phyloP scores from a whole-genome alignment of 2,113 vertebrate genomes.

The Dromaius novaehollandiae region DNA sequence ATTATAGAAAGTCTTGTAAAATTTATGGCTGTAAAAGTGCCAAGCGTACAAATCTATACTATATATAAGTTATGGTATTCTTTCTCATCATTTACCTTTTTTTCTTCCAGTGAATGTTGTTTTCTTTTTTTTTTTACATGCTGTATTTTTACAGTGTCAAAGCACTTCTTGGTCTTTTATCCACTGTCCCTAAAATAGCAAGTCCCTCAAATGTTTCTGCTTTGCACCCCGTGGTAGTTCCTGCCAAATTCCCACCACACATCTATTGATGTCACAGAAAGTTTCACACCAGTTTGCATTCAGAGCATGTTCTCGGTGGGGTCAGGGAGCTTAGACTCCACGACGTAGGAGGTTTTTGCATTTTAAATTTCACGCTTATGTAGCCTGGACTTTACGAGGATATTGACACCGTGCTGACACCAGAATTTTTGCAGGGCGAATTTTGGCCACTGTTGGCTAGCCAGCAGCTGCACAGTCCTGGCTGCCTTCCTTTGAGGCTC shows the following conservation, averaged over 20 bases:
- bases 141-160: neutral
- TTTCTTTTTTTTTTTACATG: neutral
- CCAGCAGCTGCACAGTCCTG: neutral
- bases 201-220: neutral
- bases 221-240: neutral
- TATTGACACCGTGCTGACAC: neutral
- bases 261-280: neutral
- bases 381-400: neutral
- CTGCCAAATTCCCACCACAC: neutral
- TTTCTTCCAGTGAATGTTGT: neutral
- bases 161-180: neutral
- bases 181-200: neutral
- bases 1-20: neutral
- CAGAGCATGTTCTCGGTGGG: fast-evolving
- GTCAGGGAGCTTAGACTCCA: neutral
- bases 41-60: neutral
- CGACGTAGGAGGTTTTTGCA: fast-evolving
- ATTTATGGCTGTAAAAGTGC: neutral
- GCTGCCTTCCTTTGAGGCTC: neutral
- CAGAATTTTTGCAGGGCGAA: neutral
- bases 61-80: neutral
- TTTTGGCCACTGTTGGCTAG: neutral
- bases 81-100: neutral
- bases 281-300: neutral
- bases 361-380: neutral